Base-by-base conservation (phyloP, 2,797 vertebrate species). In the Arctocebus calabarensis region DNA sequence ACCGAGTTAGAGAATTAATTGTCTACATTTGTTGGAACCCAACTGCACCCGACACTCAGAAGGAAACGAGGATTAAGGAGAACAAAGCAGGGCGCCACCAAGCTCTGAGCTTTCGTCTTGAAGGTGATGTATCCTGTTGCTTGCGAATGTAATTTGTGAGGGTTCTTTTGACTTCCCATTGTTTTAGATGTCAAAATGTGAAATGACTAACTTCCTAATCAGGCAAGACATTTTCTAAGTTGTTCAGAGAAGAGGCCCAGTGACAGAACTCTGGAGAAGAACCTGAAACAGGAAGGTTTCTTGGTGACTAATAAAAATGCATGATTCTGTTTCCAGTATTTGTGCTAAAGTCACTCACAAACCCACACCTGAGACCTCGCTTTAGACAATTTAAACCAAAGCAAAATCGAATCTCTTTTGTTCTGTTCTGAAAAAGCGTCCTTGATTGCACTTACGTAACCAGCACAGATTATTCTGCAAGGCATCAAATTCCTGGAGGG, bases 381-480 rank as follows among this genome's bases (percentile, higher is more conserved):
- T 87, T 91, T 84, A 94, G 61, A 87, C 37, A 19, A 94, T 96
- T 95, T 84, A 90, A 97, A 97, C 59, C 77, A 90, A 94, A 86
- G 78, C 0, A 61, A 97, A 88, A 88, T 94, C 85, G 92, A 97
- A 94, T 93, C 64, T 95, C 66, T 96, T 97, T 96, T 97, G 92
- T 96, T 95, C 94, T 96, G 68, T 93, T 96, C 94, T 94, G 64
- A 97, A 97, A 97, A 97, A 94, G 17, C 89, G n/a, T 87, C 87
- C 97, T 97, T 94, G 88, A 96, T 62, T 91, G 40, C 92, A 95
- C 91, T 97, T 98, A 88, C 61, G 4, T 96, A 98, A 97, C 82
- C 94, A 96, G 66, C 93, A 96, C 89, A 96, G 96, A 97, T 98
- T 96, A 97, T 97, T 98, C 90, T 91, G 95, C 91, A 97, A 97